Conservation (phyloP, 2,113 vertebrate species). For the Condylura cristata region DNA sequence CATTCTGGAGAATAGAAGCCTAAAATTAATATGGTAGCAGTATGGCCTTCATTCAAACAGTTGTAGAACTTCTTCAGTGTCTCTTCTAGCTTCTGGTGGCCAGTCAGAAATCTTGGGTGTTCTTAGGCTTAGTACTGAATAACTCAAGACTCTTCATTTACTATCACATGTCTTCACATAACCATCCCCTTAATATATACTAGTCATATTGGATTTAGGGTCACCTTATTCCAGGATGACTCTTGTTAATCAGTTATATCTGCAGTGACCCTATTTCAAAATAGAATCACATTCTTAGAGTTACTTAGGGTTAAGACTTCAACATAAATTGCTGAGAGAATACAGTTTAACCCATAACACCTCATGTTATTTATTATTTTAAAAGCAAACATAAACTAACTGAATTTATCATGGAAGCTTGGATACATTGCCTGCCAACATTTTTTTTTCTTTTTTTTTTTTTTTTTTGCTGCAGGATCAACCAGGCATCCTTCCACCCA, state of each 20-base stretch:
- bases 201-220: neutral
- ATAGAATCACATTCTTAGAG: neutral
- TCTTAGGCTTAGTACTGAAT: neutral
- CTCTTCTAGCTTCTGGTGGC: neutral
- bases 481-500: neutral
- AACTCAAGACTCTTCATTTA: neutral
- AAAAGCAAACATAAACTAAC: neutral
- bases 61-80: neutral
- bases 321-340: neutral
- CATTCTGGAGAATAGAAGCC: neutral
- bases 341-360: neutral
- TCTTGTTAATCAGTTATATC: neutral
- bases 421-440: neutral
- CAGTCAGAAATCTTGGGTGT: neutral
- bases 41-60: neutral
- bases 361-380: neutral
- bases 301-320: neutral
- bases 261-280: neutral
- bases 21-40: neutral
- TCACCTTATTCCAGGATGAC: neutral
- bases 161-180: neutral
- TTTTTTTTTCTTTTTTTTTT: neutral
- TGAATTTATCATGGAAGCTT: neutral
- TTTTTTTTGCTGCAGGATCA: neutral
- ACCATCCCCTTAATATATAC: neutral